These are phyloP conservation scores for Cladorhizidae sp. DNA, from an alignment of 37 sponge, comb jelly and placozoan species.

Conservation along the genomic window DNA sequence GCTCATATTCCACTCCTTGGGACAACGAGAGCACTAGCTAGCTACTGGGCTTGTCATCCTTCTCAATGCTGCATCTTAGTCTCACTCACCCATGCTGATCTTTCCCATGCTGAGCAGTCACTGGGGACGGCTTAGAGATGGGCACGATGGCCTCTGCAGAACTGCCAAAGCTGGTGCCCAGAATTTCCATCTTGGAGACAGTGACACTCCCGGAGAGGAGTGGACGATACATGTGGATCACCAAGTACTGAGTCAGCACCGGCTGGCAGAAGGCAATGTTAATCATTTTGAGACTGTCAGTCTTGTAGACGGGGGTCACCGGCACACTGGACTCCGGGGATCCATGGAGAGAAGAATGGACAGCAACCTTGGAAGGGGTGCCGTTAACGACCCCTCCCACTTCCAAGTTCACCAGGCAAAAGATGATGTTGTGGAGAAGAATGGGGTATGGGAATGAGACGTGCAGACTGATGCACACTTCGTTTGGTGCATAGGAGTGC, in stretches of 20 bases:
- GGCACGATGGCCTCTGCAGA: background rate
- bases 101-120: background rate
- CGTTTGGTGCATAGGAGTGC: constrained; percentile 20
- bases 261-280: constrained; percentile 37
- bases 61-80: too few species aligned
- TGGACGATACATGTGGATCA: constrained; percentile 28
- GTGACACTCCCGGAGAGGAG: constrained; percentile 21
- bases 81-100: constrained; percentile 4
- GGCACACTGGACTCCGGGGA: background rate
- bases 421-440: constrained; percentile 32
- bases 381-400: constrained; percentile 3
- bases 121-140: background rate
- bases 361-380: constrained; percentile 36
- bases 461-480: constrained; percentile 25
- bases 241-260: constrained; percentile 25
- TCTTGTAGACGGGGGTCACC: constrained; percentile 28
- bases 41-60: background rate
- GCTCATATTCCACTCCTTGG: too few species aligned
- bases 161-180: constrained; percentile 25
- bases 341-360: constrained; percentile 15
- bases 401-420: constrained; percentile 30
- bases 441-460: constrained; percentile 44
- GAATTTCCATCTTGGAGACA: constrained; percentile 39
- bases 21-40: background rate
- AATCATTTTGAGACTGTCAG: constrained; percentile 35